Conservation (phyloP, 2,113 vertebrate species). For the Semnornis frantzii region DNA sequence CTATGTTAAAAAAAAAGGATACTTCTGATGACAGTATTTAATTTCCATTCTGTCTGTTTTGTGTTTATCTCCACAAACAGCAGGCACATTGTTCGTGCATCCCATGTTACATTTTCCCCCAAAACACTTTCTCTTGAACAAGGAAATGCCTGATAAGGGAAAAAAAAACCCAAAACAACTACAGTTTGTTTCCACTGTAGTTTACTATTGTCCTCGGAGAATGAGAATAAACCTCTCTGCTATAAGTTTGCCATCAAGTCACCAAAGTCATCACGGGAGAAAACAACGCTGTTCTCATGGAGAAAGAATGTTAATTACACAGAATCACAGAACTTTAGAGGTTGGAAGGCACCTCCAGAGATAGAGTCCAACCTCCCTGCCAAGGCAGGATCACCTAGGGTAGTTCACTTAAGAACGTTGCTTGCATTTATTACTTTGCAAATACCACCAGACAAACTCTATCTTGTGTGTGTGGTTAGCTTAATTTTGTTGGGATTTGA, state of each 20-base stretch:
- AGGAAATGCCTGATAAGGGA: constrained; percentile 3
- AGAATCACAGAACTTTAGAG: too few relatives aligned
- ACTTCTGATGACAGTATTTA: constrained; percentile 10
- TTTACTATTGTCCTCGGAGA: not conserved
- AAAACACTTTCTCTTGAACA: constrained; percentile 28
- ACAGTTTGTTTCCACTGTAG: not conserved
- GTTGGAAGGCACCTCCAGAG: too few relatives aligned
- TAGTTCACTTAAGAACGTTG: not conserved
- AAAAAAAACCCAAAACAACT: not conserved
- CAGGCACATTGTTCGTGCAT: constrained; percentile 7
- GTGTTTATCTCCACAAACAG: constrained; percentile 34
- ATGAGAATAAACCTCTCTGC: not conserved
- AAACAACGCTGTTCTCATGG: not conserved
- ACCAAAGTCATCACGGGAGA: not conserved
- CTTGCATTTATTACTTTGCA: constrained; percentile 14
- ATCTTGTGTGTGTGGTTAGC: not conserved
- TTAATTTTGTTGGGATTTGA: not conserved
- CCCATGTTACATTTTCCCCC: not conserved
- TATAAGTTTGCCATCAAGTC: not conserved
- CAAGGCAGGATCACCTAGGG: too few relatives aligned
- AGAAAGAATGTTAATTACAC: not conserved
- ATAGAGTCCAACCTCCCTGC: too few relatives aligned
- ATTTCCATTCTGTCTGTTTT: constrained; percentile 16
- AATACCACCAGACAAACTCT: not conserved
- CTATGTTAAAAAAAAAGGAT: not conserved